Conservation (phyloP, 2,888 invertebrate species). For the Pyrochroa serraticornis region DNA sequence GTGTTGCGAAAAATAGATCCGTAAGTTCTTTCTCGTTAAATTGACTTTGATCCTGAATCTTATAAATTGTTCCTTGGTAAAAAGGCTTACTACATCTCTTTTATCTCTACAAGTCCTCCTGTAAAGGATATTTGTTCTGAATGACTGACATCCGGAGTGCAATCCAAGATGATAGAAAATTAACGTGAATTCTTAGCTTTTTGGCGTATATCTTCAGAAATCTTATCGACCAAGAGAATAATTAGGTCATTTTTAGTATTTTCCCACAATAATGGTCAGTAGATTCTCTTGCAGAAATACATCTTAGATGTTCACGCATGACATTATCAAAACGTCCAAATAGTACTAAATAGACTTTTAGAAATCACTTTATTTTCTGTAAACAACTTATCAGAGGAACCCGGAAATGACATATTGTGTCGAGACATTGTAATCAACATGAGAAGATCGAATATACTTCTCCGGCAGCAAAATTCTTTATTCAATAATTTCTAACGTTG, state of each 20-base stretch:
- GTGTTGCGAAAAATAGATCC: slow-evolving; percentile 24
- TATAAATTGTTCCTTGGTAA: slow-evolving; percentile 30
- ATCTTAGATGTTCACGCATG: too few relatives aligned
- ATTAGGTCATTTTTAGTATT: slow-evolving; percentile 28
- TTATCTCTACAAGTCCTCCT: slow-evolving; percentile 36
- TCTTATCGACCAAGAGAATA: slow-evolving; percentile 13
- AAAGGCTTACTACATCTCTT: slow-evolving; percentile 29
- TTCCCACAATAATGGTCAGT: slow-evolving; percentile 10
- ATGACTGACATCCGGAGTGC: slow-evolving; percentile 38
- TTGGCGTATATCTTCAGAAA: slow-evolving; percentile 31
- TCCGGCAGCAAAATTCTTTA: too few relatives aligned
- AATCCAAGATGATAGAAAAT: slow-evolving; percentile 41
- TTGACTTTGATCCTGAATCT: slow-evolving; percentile 27
- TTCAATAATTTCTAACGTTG: too few relatives aligned
- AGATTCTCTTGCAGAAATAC: too few relatives aligned
- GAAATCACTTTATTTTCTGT: too few relatives aligned
- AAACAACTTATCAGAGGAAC: too few relatives aligned
- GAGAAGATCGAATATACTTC: too few relatives aligned
- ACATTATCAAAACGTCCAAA: too few relatives aligned
- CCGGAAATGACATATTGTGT: too few relatives aligned
- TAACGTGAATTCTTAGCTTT: slow-evolving; percentile 30
- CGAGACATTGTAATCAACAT: too few relatives aligned
- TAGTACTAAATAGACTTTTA: too few relatives aligned
- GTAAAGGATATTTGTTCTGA: slow-evolving; percentile 40
- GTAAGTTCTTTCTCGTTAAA: slow-evolving; percentile 31